phyloP scores from a whole-genome alignment of 2,797 vertebrate genomes.

The Poecilia picta region DNA sequence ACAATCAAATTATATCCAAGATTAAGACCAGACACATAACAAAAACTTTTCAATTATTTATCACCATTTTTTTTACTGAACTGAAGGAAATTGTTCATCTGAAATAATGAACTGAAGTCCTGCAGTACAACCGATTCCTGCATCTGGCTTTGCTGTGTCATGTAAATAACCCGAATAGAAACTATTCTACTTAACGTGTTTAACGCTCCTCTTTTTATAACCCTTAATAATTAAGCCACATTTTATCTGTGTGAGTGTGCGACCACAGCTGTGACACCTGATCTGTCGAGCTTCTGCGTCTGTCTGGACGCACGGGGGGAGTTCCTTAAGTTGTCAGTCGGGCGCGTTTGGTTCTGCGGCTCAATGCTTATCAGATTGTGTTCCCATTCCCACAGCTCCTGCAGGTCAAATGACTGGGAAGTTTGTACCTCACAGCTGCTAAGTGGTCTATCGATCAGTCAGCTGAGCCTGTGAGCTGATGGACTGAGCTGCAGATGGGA shows the following conservation, averaged over 20 bases:
- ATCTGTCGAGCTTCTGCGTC: conserved; percentile 16
- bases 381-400: conserved; percentile 59
- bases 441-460: conserved; percentile 70
- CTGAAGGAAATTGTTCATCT: neutral
- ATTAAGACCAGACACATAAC: neutral
- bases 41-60: neutral
- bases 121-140: neutral
- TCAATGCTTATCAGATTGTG: conserved; percentile 73
- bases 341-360: conserved; percentile 42
- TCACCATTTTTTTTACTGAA: neutral
- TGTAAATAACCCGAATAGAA: neutral
- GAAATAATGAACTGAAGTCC: neutral
- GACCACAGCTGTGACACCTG: conserved; percentile 4
- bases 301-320: conserved; percentile 19
- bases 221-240: neutral
- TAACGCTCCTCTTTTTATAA: neutral
- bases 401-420: conserved; percentile 70
- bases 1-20: neutral
- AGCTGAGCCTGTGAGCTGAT: conserved; percentile 53
- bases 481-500: conserved; percentile 47
- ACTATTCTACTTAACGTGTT: neutral
- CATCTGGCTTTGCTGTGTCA: neutral
- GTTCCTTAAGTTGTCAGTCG: conserved; percentile 42
- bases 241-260: conserved; percentile 4
- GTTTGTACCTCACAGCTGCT: conserved; percentile 60